Evolutionary conservation across 2,888 invertebrate species (phyloP).

Genomic region (Phaonia tiefii): DNA sequence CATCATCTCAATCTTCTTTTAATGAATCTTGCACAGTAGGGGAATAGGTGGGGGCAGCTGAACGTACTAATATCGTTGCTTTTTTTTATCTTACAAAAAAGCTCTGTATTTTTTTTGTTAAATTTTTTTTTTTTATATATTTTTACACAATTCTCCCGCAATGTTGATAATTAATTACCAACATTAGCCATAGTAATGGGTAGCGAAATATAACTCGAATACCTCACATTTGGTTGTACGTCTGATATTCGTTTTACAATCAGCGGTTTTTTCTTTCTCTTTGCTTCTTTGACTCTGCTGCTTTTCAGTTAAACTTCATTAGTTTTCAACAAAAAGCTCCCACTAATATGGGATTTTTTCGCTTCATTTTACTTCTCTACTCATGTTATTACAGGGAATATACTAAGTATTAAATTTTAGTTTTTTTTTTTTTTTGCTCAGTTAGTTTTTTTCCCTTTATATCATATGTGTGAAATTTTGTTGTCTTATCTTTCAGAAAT

Average conservation of each 20-base stretch:
- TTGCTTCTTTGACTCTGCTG: neutral
- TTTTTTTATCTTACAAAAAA: constrained; percentile 1
- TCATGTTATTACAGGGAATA: neutral
- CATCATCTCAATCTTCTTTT: too few species aligned
- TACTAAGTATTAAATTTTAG: constrained; percentile 1
- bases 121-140: too few species aligned
- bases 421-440: neutral
- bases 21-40: too few species aligned
- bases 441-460: neutral
- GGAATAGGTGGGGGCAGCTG: too few species aligned
- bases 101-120: constrained; percentile 15
- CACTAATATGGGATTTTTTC: constrained; percentile 37
- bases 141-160: constrained; percentile 53
- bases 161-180: constrained; percentile 68
- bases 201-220: constrained; percentile 41
- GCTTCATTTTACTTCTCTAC: neutral
- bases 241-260: constrained; percentile 23
- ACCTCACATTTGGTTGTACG: neutral
- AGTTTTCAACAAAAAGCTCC: constrained; percentile 45
- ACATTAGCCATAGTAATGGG: constrained; percentile 59
- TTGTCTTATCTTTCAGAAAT: neutral
- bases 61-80: too few species aligned
- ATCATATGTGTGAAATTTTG: neutral
- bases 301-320: constrained; percentile 44
- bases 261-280: neutral